These are phyloP conservation scores for Caenorhabditis uteleia DNA, from an alignment of 2,888 invertebrate genomes.

Conservation along the genomic window DNA sequence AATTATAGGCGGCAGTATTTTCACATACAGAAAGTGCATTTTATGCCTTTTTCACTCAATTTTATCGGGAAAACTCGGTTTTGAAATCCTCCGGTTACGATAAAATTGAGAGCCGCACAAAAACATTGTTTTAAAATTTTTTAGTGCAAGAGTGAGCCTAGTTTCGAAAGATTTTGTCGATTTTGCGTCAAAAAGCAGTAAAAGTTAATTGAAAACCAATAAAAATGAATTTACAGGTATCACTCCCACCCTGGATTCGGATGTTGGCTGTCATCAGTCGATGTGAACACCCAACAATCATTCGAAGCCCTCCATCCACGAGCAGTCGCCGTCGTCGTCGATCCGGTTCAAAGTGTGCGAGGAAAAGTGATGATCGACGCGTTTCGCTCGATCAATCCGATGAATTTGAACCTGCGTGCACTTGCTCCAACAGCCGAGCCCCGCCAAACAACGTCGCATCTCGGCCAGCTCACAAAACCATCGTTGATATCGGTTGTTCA, in stretches of 20 bases:
- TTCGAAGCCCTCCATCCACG: conserved; percentile 85
- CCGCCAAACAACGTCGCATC: conserved; percentile 46
- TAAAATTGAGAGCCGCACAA: too few relatives aligned
- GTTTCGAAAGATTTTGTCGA: too few relatives aligned
- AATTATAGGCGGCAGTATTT: too few relatives aligned
- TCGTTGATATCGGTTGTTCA: conserved; percentile 48
- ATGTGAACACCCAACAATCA: conserved; percentile 74
- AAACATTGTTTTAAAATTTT: too few relatives aligned
- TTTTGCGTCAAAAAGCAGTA: too few relatives aligned
- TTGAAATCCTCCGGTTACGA: too few relatives aligned
- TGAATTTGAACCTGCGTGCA: conserved; percentile 28
- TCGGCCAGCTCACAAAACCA: conserved; percentile 47
- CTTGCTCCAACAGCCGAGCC: conserved; percentile 58
- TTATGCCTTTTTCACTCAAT: too few relatives aligned
- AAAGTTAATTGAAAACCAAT: too few relatives aligned
- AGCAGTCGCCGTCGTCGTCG: conserved; percentile 98
- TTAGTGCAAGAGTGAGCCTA: too few relatives aligned
- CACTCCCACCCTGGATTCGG: conserved; percentile 99
- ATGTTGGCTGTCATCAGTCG: conserved; percentile 96
- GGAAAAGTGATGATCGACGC: conserved; percentile 74
- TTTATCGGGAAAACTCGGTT: too few relatives aligned
- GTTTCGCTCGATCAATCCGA: conserved; percentile 53
- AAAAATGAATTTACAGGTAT: too few relatives aligned
- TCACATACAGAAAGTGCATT: too few relatives aligned
- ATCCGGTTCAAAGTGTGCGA: conserved; percentile 98